phyloP scores from a whole-genome alignment of 2,888 invertebrate species.

The Andrena bucephala region DNA sequence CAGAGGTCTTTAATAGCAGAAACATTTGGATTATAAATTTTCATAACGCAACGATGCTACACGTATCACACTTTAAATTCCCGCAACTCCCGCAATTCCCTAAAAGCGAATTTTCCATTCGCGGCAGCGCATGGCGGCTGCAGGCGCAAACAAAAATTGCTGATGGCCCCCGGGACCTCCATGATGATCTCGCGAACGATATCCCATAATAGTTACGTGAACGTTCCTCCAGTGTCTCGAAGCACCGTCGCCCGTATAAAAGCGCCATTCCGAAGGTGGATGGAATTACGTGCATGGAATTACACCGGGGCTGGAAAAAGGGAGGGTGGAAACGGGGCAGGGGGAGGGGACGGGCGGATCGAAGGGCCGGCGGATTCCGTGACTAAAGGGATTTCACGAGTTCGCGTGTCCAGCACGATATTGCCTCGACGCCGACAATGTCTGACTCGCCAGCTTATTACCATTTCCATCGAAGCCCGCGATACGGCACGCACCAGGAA shows the following conservation, averaged over 20 bases:
- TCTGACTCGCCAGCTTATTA: slow-evolving; percentile 68
- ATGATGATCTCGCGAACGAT: slow-evolving; percentile 45
- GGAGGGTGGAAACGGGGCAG: not conserved
- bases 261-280: slow-evolving; percentile 59
- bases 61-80: not conserved
- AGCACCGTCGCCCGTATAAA: slow-evolving; percentile 45
- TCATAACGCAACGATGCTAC: no score
- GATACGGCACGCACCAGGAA: slow-evolving; percentile 63
- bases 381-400: slow-evolving; percentile 67
- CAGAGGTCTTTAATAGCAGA: no score
- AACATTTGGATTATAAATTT: no score
- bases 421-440: slow-evolving; percentile 45
- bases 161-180: not conserved
- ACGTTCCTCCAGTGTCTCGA: slow-evolving; percentile 34
- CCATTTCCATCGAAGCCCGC: slow-evolving; percentile 63
- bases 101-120: not conserved
- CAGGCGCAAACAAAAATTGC: slow-evolving; percentile 29
- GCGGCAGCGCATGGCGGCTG: not conserved
- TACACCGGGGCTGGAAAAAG: slow-evolving; percentile 48
- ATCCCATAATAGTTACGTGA: slow-evolving; percentile 33
- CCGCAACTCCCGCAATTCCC: not conserved
- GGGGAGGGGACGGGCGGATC: slow-evolving; percentile 38
- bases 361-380: slow-evolving; percentile 63
- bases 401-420: slow-evolving; percentile 56
- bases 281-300: slow-evolving; percentile 70